Base-by-base conservation (phyloP, 2,888 invertebrate genomes). In the Sericinus montela region DNA sequence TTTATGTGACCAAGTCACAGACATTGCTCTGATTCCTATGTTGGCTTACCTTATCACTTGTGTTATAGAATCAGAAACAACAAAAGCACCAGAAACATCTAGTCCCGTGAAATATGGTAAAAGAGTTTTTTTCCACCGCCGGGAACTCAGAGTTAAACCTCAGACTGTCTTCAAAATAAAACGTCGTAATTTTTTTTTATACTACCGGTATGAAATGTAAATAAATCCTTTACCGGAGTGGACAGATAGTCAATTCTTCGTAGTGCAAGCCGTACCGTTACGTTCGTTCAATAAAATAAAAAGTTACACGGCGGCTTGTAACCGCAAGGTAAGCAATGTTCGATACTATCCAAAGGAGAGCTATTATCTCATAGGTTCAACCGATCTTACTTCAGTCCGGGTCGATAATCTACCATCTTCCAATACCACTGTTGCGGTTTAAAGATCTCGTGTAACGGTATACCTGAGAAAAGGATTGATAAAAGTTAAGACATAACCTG, bases 391-490 rank as follows among this genome's bases (percentile, higher is more conserved):
- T 11, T 48, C 25, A 19, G 29, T 29, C 50, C 52, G 58, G 72
- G 75, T 75, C 75, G 80, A 81, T 81, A 77, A 82, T 76, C 72
- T 66, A 63, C 68, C 73, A 81, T 76, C 73, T 66, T 65, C 70
- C 72, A 71, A 77, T 80, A 68, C 70, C 59, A 66, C 64, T 62
- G 68, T 74, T 73, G 75, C 74, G 74, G 76, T 72, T 67, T 70
- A 67, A 64, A 70, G 75, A 80, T 78, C 75, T 65, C 57, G 62
- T 44, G 56, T 80, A 83, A 84, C 82, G 83, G 83, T 45, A 35
- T 15, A 23, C 8, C 14, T 11, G 13, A 16, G 32, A 7, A 11
- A 32, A 11, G 4, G 32, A 35, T 36, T 15, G 14, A 13, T 28
- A 35, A 23, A 34, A 45, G 32, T 6, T 6, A 41, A 25, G 41